Base-by-base conservation (phyloP, 2,797 vertebrate species). In the Macropus fuliginosus region DNA sequence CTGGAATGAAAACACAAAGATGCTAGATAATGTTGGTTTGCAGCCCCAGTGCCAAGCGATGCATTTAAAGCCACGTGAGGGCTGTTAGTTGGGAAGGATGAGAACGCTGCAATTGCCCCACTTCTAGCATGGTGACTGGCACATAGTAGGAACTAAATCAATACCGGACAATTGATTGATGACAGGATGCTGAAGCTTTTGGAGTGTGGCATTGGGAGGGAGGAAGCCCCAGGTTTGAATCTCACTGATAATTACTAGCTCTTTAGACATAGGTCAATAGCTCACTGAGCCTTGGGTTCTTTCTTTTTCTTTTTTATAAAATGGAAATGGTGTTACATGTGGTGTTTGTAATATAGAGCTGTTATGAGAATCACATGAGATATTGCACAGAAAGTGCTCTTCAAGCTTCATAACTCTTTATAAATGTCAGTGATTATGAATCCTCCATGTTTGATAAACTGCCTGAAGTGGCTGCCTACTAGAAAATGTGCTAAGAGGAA, bases 311-410 rank as follows among this genome's bases (percentile, higher is more conserved):
- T 55, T 57, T 28, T 57, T 57, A 27, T 57, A 57, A 57, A 57
- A 57, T 57, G 56, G 56, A 57, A 27, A 57, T 57, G 56, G 11
- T 12, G 11, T 59, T 59, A 4, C 31, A 29, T 1, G 29, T 62
- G 12, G 59, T 62, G 31, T 14, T 62, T 62, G 11, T 34, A 31
- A 62, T 62, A 54, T 92, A 94, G 90, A 91, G 54, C 1, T 95
- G 93, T 93, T 81, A 3, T 94, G 92, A 93, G 93, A 95, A 90
- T 95, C 11, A 55, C 21, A 90, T 96, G 89, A 56, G 10, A 89
- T 92, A 55, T 81, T 62, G n/a, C 34, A 54, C 3, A 93, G 92
- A 40, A 57, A 95, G 16, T 0, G 3, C 56, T 93, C 91, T 94
- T 18, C 55, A 94, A 96, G 93, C 40, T 57, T 5, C 56, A 92